phyloP scores from a whole-genome alignment of 2,888 invertebrate species.

The Noctuana brunneofusca region DNA sequence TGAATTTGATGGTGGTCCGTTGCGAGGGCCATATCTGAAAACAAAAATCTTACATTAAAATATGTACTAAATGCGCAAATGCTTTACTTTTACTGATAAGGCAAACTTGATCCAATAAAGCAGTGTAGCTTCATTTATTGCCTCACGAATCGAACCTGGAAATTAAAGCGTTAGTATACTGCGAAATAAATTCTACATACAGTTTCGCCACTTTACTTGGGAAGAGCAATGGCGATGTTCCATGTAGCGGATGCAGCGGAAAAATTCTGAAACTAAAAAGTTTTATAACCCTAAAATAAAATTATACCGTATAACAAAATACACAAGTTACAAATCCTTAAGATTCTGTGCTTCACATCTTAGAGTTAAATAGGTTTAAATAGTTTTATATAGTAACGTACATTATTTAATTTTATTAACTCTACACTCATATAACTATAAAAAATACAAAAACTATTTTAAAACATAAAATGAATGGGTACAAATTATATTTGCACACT shows the following conservation, averaged over 20 bases:
- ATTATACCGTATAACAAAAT: neutral
- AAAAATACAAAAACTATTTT: no score
- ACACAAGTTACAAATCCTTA: neutral
- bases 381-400: neutral
- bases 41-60: constrained; percentile 18
- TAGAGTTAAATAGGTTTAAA: neutral
- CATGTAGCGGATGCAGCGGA: neutral
- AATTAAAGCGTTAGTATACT: neutral
- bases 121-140: constrained; percentile 40
- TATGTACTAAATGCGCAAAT: constrained; percentile 2
- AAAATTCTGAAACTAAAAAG: neutral
- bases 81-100: constrained; percentile 5
- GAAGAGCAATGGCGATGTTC: neutral
- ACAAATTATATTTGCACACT: no score
- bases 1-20: constrained; percentile 59
- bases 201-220: neutral
- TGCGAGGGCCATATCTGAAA: constrained; percentile 74
- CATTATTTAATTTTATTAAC: neutral
- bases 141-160: constrained; percentile 55
- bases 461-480: no score
- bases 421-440: no score
- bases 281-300: neutral
- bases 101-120: constrained; percentile 11
- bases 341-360: neutral
- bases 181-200: neutral